Evolutionary conservation across 2,888 invertebrate species (phyloP).

Genomic region (Lasiommata megera): DNA sequence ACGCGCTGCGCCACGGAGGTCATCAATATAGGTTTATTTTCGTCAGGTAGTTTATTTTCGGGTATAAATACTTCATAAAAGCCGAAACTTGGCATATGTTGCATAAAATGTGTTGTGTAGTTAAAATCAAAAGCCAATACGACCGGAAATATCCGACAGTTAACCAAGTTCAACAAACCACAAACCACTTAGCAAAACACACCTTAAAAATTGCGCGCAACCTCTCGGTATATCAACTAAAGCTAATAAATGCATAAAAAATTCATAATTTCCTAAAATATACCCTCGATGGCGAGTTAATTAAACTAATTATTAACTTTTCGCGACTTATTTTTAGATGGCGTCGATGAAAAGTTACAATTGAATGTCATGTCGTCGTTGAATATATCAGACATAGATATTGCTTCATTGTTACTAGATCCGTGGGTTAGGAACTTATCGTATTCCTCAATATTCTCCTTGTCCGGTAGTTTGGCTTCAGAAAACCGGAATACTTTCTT

Average conservation of each 20-base stretch:
- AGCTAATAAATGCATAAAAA: slow-evolving; percentile 60
- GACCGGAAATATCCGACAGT: no score
- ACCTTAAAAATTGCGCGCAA: background rate
- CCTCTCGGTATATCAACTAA: slow-evolving; percentile 15
- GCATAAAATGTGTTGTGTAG: no score
- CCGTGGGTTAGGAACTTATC: slow-evolving; percentile 52
- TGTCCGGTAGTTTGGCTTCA: slow-evolving; percentile 55
- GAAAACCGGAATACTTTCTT: slow-evolving; percentile 51
- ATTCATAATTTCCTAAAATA: slow-evolving; percentile 46
- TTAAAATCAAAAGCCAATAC: no score
- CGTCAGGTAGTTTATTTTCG: no score
- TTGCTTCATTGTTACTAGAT: slow-evolving; percentile 56
- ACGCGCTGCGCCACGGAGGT: no score
- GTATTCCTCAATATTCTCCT: slow-evolving; percentile 64
- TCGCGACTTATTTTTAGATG: slow-evolving; percentile 70
- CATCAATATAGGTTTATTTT: no score
- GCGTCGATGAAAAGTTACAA: slow-evolving; percentile 75
- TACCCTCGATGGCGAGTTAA: slow-evolving; percentile 12
- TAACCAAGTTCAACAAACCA: no score
- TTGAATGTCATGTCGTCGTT: slow-evolving; percentile 69
- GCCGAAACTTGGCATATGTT: no score
- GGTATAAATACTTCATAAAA: no score
- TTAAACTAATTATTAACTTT: slow-evolving; percentile 41
- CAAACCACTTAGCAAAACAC: no score
- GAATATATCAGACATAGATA: slow-evolving; percentile 73